These are phyloP conservation scores for Lysiphlebus fabarum DNA, from an alignment of 1,140 invertebrate genomes.

Conservation along the genomic window DNA sequence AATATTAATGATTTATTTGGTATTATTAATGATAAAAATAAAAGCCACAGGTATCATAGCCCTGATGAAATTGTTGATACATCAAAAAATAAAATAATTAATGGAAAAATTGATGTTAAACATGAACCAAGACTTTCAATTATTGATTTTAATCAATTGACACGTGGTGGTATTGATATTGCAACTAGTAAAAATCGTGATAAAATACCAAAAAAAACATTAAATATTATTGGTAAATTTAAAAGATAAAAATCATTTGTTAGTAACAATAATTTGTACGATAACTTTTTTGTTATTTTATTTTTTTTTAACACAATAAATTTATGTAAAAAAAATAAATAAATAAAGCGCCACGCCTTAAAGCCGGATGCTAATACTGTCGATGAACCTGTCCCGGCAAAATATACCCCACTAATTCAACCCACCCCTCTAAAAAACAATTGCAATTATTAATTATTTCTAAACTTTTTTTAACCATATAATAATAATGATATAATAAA, in stretches of 20 bases:
- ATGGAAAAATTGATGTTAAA: conserved; percentile 10
- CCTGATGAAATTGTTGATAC: conserved; percentile 35
- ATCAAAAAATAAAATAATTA: conserved; percentile 13
- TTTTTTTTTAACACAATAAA: no score
- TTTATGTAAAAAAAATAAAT: no score
- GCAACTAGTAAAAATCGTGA: conserved; percentile 40
- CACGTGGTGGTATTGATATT: conserved; percentile 58
- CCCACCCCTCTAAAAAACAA: conserved; percentile 4
- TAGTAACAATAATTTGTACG: no score
- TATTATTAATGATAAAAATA: conserved; percentile 37
- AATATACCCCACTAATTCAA: conserved; percentile 23
- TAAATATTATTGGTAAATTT: conserved; percentile 16
- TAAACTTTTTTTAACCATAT: not conserved
- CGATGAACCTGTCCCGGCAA: conserved; percentile 5
- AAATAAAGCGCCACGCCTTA: conserved; percentile 12
- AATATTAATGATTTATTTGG: conserved; percentile 31
- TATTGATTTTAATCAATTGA: conserved; percentile 71
- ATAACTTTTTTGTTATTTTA: no score
- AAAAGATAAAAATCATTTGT: conserved; percentile 14
- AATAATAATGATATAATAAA: not conserved
- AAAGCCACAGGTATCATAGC: conserved; percentile 51
- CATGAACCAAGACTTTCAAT: conserved; percentile 63
- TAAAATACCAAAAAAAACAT: conserved; percentile 29
- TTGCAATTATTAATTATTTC: conserved; percentile 3
- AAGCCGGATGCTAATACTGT: conserved; percentile 17